A percentile compares a stretch with the other conserved stretches of the same genome.
Evolutionary conservation across 2,888 invertebrate species (phyloP).

Genomic region (Chaitophorus viminalis): DNA sequence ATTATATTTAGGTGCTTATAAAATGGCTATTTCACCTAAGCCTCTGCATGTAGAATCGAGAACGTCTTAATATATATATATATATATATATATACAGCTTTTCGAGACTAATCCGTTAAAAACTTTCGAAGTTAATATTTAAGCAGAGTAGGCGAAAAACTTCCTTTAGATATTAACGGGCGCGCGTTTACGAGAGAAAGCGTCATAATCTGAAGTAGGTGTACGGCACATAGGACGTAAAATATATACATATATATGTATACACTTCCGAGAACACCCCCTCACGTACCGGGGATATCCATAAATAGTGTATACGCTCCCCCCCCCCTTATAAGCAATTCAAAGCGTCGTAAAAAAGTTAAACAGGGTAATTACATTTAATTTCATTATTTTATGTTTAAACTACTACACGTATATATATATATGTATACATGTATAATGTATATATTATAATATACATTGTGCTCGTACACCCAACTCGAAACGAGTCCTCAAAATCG

Average conservation of each 20-base stretch:
- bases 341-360: constrained; percentile 30
- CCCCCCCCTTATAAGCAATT: constrained; percentile 6
- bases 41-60: not conserved
- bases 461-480: not conserved
- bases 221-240: not conserved
- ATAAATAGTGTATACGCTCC: not conserved
- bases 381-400: constrained; percentile 18
- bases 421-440: too few species aligned
- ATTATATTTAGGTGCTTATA: too few species aligned
- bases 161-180: not conserved
- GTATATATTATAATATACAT: not conserved
- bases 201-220: not conserved
- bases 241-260: not conserved
- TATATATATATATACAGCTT: not conserved
- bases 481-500: not conserved
- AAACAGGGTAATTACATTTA: constrained; percentile 33
- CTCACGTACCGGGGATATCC: not conserved
- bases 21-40: too few species aligned
- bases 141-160: not conserved
- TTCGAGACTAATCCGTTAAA: not conserved
- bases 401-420: not conserved
- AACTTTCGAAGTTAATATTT: not conserved
- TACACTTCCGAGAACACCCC: too few species aligned
- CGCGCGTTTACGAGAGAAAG: not conserved
- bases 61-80: too few species aligned